Conservation (phyloP, 1,140 invertebrate genomes). For the Pollicipes pollicipes region DNA sequence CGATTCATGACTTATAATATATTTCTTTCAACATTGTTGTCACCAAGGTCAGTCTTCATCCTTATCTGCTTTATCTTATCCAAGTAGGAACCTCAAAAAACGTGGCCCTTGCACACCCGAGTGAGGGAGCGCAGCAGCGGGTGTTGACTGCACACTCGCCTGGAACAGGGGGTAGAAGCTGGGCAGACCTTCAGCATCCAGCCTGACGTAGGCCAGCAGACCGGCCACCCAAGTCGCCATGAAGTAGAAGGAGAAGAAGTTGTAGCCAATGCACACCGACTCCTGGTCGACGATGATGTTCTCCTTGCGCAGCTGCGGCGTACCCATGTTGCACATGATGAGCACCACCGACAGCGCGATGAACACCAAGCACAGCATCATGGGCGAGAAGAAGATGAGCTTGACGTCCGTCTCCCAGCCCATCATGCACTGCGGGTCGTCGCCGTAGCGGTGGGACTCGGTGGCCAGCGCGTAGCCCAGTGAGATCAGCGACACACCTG, state of each 20-base stretch:
- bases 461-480: conserved; percentile 12
- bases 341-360: neutral
- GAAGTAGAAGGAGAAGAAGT: conserved; percentile 15
- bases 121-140: too few species aligned
- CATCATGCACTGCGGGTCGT: conserved; percentile 18
- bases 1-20: too few species aligned
- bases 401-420: conserved; percentile 4
- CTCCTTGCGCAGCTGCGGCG: conserved; percentile 12
- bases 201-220: conserved; percentile 9
- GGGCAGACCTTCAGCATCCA: neutral
- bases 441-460: conserved; percentile 15
- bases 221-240: conserved; percentile 15
- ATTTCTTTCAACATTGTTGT: too few species aligned
- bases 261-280: conserved; percentile 13
- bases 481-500: conserved; percentile 10
- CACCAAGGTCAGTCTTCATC: too few species aligned
- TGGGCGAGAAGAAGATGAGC: neutral
- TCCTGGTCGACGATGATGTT: conserved; percentile 13
- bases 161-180: conserved; percentile 15
- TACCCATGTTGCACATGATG: neutral
- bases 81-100: too few species aligned
- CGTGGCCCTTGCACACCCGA: too few species aligned
- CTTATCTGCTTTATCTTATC: too few species aligned
- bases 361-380: neutral
- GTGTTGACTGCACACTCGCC: neutral